Conservation (phyloP, 2,888 invertebrate genomes). For the Phaonia tiefii region DNA sequence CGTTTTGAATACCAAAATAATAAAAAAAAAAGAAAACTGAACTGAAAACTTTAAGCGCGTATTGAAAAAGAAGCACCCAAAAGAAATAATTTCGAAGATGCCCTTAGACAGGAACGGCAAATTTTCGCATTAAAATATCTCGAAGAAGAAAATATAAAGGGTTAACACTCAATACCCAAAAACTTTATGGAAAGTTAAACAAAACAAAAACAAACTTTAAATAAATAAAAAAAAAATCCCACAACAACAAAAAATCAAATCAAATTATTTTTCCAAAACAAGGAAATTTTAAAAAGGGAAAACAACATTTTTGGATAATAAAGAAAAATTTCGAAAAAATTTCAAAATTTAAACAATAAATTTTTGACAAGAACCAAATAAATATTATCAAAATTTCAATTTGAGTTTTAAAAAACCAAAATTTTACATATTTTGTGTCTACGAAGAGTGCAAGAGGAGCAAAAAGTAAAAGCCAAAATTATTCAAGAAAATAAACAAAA, state of each 20-base stretch:
- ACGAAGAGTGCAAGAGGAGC: slow-evolving; percentile 3
- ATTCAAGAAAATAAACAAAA: slow-evolving; percentile 66
- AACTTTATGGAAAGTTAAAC: slow-evolving; percentile 40
- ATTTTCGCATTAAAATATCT: not conserved
- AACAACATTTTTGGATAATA: too few relatives aligned
- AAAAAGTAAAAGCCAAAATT: slow-evolving; percentile 47
- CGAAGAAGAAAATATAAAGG: slow-evolving; percentile 51
- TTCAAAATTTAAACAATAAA: too few relatives aligned
- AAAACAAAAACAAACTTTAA: too few relatives aligned
- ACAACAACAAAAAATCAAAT: not conserved
- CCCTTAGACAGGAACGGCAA: slow-evolving; percentile 18
- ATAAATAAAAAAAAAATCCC: too few relatives aligned
- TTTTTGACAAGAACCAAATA: too few relatives aligned
- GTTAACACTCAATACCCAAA: slow-evolving; percentile 49
- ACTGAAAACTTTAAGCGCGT: slow-evolving; percentile 9
- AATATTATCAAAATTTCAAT: too few relatives aligned
- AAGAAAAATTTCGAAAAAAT: too few relatives aligned
- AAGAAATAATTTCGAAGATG: slow-evolving; percentile 5
- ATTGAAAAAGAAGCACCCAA: not conserved
- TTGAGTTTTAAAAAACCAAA: not conserved
- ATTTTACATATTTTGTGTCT: slow-evolving; percentile 28
- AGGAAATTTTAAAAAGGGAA: too few relatives aligned
- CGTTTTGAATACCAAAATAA: slow-evolving; percentile 41
- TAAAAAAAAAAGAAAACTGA: too few relatives aligned
- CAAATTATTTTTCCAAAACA: not conserved